Evolutionary conservation across 2,113 vertebrate species (phyloP), one percentile per base, ranked within the genome.

Genomic region (Gobio gobio): DNA sequence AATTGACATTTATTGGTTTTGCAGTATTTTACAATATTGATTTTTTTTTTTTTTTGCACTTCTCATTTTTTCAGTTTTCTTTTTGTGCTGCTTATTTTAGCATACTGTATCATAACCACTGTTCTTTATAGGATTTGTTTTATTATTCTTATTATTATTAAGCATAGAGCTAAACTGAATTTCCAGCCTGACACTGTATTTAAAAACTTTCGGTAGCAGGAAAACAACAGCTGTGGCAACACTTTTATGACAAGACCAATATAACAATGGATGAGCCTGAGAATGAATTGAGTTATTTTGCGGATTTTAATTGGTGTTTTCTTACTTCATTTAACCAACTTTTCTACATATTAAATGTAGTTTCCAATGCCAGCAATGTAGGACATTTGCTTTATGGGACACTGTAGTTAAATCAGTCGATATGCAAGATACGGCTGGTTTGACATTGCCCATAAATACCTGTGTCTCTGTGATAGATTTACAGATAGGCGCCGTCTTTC

Each of bases 401-500:
- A 56, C 70, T 54, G 64, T 24, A 83, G 79, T 54, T 88, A 29
- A 82, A 49, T 86, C 47, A 78, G 83, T 49, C 83, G 80, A 77
- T 61, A 66, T 89, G 83, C 89, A 93, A 92, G 90, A 92, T 88
- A 40, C 43, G 88, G 90, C 89, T 90, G 72, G 91, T 90, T 89
- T 87, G 89, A 89, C 61, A 80, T 83, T 12, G 10, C 61, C 89
- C 36, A 58, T 88, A 90, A 92, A 93, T 93, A 91, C 91, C 92
- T 92, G 89, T 91, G 92, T 92, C 88, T 90, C n/a, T 29, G 9
- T 33, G 87, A 33, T 87, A 91, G 90, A 94, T 93, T 94, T 93
- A 93, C 82, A 74, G 83, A 90, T 85, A 73, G 86, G 84, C 47
- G 10, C 33, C 5, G 0, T 43, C 54, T 89, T 87, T 79, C 14